phyloP scores from a whole-genome alignment of 35 echinoderm and acorn worm species.

The Holothuria glaberrima region DNA sequence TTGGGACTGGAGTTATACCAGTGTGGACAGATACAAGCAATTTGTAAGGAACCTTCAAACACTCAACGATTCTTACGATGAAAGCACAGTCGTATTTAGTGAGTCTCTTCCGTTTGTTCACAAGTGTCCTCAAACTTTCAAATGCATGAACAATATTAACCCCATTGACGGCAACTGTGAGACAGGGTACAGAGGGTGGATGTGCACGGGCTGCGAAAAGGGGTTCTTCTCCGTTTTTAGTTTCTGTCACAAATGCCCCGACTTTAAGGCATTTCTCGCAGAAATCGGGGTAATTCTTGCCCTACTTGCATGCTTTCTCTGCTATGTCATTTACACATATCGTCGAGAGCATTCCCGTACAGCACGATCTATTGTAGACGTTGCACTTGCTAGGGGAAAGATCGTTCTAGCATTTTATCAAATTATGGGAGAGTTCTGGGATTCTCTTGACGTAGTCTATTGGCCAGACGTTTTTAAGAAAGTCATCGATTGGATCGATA shows the following conservation, averaged over 20 bases:
- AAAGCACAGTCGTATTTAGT: not conserved
- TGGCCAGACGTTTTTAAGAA: too few relatives aligned
- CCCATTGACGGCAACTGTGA: constrained; percentile 4
- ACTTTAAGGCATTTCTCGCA: not conserved
- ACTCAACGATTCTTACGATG: not conserved
- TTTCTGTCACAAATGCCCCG: not conserved
- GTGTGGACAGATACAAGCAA: constrained; percentile 10
- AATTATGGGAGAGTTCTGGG: too few relatives aligned
- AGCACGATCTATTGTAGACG: constrained; percentile 19
- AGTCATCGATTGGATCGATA: not conserved
- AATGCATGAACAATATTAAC: not conserved
- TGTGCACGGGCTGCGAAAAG: constrained; percentile 13
- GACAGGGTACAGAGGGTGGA: constrained; percentile 48
- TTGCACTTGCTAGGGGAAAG: constrained; percentile 31
- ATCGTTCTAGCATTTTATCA: too few relatives aligned
- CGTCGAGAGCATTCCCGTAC: not conserved
- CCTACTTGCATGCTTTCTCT: not conserved
- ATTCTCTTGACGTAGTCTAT: too few relatives aligned
- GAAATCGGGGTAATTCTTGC: not conserved
- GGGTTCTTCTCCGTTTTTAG: constrained; percentile 10
- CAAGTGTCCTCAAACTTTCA: not conserved
- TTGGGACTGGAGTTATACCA: constrained; percentile 41
- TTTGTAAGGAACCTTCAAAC: constrained; percentile 40
- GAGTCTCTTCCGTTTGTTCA: constrained; percentile 14
- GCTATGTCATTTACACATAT: not conserved